Conservation (phyloP, 2,113 vertebrate species). For the Ranitomeya variabilis region DNA sequence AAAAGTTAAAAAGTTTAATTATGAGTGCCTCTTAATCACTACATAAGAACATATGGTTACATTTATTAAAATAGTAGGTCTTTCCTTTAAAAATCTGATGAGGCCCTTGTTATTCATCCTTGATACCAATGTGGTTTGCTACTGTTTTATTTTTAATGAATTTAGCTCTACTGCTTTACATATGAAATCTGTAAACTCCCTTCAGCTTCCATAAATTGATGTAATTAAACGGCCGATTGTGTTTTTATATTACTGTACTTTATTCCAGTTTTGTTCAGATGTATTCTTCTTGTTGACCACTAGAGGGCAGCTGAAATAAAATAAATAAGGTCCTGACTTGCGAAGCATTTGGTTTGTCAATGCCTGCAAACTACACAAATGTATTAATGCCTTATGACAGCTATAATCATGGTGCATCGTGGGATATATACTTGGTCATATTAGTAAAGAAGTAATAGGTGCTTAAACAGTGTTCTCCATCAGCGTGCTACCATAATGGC, state of each 20-base stretch:
- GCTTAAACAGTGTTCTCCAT: too few species aligned
- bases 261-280: neutral
- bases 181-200: neutral
- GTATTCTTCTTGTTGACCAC: neutral
- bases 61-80: neutral
- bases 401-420: neutral
- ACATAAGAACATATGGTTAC: neutral
- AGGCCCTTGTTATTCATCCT: neutral
- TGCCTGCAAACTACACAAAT: neutral
- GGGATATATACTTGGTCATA: neutral
- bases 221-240: neutral
- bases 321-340: neutral
- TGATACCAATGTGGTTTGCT: neutral
- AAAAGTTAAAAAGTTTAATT: neutral
- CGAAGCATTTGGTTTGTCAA: neutral
- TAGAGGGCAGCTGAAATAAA: neutral
- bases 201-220: neutral
- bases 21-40: neutral
- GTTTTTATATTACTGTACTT: neutral
- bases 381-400: neutral
- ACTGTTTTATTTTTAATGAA: neutral
- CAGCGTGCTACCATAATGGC: too few species aligned
- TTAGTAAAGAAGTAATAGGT: neutral
- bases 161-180: neutral
- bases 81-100: neutral